A percentile compares a stretch with the other conserved stretches of the same genome.
Conservation (phyloP, 1,140 invertebrate species). For the Sitobion miscanthi region DNA sequence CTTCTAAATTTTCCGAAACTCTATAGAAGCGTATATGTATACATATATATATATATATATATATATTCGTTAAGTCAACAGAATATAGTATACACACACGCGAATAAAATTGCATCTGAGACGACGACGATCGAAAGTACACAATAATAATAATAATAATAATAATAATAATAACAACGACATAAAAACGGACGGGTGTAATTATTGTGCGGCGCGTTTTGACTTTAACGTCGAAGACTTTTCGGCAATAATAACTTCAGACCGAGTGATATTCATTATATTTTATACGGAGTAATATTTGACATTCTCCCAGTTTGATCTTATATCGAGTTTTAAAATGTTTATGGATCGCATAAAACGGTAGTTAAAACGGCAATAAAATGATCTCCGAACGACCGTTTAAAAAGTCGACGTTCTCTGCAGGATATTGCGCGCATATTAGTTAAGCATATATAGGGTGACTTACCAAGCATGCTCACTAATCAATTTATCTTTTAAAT, state of each 20-base stretch:
- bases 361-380: constrained; percentile 19
- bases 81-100: background rate
- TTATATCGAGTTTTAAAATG: constrained; percentile 13
- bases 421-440: background rate
- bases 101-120: background rate
- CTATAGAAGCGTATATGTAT: no score
- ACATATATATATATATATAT: background rate
- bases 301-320: background rate
- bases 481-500: background rate
- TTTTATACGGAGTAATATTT: background rate
- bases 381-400: background rate
- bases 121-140: background rate
- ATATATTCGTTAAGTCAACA: background rate
- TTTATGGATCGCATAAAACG: constrained; percentile 23
- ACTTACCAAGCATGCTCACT: no score
- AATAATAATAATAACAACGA: background rate
- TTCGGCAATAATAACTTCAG: background rate
- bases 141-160: background rate
- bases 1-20: background rate
- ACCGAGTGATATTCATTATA: background rate
- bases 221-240: background rate
- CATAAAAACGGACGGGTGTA: background rate
- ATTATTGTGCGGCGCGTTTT: background rate
- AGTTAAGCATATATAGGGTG: background rate
- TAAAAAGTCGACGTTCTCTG: background rate